A percentile compares a stretch with the other conserved stretches of the same genome.
These are phyloP conservation scores for Malurus leucopterus DNA, from an alignment of 2,797 vertebrate species.

Conservation along the genomic window DNA sequence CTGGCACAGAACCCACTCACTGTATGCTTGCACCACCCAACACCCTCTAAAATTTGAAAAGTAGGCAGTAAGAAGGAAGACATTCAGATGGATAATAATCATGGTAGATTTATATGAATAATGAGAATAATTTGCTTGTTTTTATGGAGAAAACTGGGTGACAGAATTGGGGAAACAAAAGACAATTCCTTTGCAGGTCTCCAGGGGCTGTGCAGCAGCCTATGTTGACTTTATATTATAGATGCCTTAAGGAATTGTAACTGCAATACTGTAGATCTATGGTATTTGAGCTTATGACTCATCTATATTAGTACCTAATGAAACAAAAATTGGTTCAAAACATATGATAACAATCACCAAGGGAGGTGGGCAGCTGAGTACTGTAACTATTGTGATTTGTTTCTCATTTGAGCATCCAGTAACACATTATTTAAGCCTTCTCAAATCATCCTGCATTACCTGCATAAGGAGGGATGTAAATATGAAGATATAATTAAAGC, in stretches of 20 bases:
- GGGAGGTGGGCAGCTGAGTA: background rate
- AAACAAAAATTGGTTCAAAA: background rate
- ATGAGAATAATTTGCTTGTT: background rate
- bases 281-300: background rate
- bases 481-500: background rate
- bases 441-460: background rate
- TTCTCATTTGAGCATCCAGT: background rate
- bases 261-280: background rate
- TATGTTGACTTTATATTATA: background rate
- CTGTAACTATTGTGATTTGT: background rate
- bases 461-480: background rate
- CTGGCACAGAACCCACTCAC: background rate
- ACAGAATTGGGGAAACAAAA: background rate
- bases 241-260: background rate
- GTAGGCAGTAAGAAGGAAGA: background rate
- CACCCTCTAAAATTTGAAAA: background rate
- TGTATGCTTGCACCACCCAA: background rate
- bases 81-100: background rate
- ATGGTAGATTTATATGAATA: background rate
- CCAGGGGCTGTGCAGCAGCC: background rate
- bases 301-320: background rate
- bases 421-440: background rate
- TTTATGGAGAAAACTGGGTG: background rate
- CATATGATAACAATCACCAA: background rate
- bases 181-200: background rate